Percentiles rank a stretch among this genome's conserved stretches.
phyloP scores from a whole-genome alignment of 2,888 invertebrate species.

The Chorisops tibialis region DNA sequence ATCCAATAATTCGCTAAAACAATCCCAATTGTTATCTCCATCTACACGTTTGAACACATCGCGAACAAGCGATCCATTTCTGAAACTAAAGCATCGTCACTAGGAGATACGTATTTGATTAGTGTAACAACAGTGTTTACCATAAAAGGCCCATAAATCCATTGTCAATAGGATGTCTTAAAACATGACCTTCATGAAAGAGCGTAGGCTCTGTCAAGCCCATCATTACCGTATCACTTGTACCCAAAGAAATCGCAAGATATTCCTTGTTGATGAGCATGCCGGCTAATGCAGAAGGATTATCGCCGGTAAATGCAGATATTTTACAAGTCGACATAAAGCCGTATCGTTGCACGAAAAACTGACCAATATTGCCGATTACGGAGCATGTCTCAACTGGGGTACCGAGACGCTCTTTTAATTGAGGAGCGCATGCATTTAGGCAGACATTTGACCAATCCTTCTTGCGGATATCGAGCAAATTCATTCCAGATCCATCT shows the following conservation, averaged over 20 bases:
- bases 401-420: slow-evolving; percentile 69
- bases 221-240: slow-evolving; percentile 88
- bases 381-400: slow-evolving; percentile 68
- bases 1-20: slow-evolving; percentile 75
- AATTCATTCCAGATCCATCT: slow-evolving; percentile 96
- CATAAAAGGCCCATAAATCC: slow-evolving; percentile 88
- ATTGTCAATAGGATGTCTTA: slow-evolving; percentile 76
- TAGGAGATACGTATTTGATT: slow-evolving; percentile 16
- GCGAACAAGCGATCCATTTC: slow-evolving; percentile 90
- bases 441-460: slow-evolving; percentile 74
- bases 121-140: slow-evolving; percentile 50
- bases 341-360: slow-evolving; percentile 82
- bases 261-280: slow-evolving; percentile 77
- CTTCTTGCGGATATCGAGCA: slow-evolving; percentile 76
- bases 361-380: slow-evolving; percentile 71
- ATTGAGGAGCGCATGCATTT: slow-evolving; percentile 71
- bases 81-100: slow-evolving; percentile 58
- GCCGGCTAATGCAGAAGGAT: slow-evolving; percentile 83
- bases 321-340: slow-evolving; percentile 77
- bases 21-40: slow-evolving; percentile 77
- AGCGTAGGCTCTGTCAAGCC: slow-evolving; percentile 67
- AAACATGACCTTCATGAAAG: slow-evolving; percentile 76
- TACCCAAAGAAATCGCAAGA: slow-evolving; percentile 85
- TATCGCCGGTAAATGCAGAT: slow-evolving; percentile 92
- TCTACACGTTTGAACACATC: slow-evolving; percentile 73